Base-by-base conservation (phyloP, 2,113 vertebrate genomes). In the Onychorhynchus coronatus region DNA sequence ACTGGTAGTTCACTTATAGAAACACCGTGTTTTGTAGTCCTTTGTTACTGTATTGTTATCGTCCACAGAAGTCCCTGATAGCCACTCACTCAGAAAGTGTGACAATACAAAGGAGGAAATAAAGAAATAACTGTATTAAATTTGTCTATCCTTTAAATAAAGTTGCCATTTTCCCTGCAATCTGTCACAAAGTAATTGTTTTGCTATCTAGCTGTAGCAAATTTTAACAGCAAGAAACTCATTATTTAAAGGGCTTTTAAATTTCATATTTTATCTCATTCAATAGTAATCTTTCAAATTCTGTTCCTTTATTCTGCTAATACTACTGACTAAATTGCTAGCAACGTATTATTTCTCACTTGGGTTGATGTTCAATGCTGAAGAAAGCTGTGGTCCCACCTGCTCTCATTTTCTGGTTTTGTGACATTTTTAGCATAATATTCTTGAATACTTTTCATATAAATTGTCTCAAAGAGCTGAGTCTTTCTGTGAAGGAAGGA, bases 211-310 rank as follows among this genome's bases (percentile, higher is more conserved):
- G 56, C 91, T 89, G 59, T 80, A 83, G 85, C 91, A 95, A 97
- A 92, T 93, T 96, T 94, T 95, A 96, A 89, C 95, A 94, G 93
- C 83, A 91, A 96, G 95, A 77, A 97, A 79, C 89, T 96, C 70
- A 77, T 97, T 97, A 97, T 94, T 95, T 94, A 95, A 96, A 93
- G 86, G 70, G 37, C 89, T 97, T 95, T 95, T 87, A 97, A 95
- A 97, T 97, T 93, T 89, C 89, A 85, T 83, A 85, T 95, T 96
- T 96, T 95, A 97, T 96, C 89, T 96, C 88, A 77, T 91, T 88
- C 82, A 95, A 85, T 58, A 77, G 59, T 78, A 92, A 87, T 96
- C 79, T 96, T 95, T 93, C 66, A 53, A 89, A 96, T 92, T 94
- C 84, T 74, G 4, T 93, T 96, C 74, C 76, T 96, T 96, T 96